Base-by-base conservation (phyloP, 2,888 invertebrate genomes). In the Drosophila longiperda region DNA sequence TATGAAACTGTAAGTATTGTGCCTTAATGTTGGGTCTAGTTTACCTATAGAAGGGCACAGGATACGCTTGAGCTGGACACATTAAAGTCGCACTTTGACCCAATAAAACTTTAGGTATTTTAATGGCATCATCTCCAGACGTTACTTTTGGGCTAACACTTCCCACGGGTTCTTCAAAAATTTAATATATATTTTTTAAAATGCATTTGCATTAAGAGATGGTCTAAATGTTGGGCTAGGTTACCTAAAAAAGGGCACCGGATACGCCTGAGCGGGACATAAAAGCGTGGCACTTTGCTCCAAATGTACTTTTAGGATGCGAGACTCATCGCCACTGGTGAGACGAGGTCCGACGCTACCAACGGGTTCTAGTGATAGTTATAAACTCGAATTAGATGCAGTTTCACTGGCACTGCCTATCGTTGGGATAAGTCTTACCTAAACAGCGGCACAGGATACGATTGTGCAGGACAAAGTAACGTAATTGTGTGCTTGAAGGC, bases 31-130 rank as follows among this genome's bases (percentile, higher is more conserved):
- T 87, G 90, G 85, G 76, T 15, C 49, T 72, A 50, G 62, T 50
- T 83, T 91, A 96, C 96, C 96, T 96, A 95, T 95, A 95, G 84
- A 94, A 92, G 87, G 96, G 96, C 89, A 96, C 95, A 64, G 96
- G 96, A 93, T 95, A 96, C 23, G 96, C 96, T 93, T 96, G 96
- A 33, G 96, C 96, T 67, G 96, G 96, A 93, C 96, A 96, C 90
- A 96, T 93, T 73, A 96, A 92, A 38, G 96, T 95, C 78, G 95
- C 94, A 92, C 94, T 94, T 81, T 92, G 91, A 70, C 93, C 93
- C 84, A 93, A 85, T 78, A 93, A 91, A 77, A 92, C 87, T 74
- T 90, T 90, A 23, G 91, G 89, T 93, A 92, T 91, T 93, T 92
- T 90, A 57, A 90, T 91, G 61, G 91, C 91, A 93, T 94, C 91